These are phyloP conservation scores for Lomographa bimaculata DNA, from an alignment of 2,888 invertebrate genomes.

Conservation along the genomic window DNA sequence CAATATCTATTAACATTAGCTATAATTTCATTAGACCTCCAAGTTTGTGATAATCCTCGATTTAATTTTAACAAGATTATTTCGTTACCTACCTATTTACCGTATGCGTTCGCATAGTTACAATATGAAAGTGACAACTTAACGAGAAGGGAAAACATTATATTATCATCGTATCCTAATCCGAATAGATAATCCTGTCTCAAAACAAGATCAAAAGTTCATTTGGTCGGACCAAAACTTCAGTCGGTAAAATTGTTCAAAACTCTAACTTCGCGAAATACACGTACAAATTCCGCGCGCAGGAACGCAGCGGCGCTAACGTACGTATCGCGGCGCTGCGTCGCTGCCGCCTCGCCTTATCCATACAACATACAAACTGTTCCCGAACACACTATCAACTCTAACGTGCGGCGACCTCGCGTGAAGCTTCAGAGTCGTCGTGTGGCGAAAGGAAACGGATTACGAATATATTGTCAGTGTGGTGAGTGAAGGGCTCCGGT, in stretches of 20 bases:
- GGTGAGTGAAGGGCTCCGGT: too few species aligned
- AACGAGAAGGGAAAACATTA: conserved; percentile 69
- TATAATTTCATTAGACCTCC: conserved; percentile 79
- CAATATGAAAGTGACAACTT: conserved; percentile 66
- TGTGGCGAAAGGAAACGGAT: conserved; percentile 37
- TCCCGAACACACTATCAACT: conserved; percentile 53
- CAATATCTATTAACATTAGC: conserved; percentile 81
- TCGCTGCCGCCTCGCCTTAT: conserved; percentile 33
- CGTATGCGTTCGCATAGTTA: conserved; percentile 60
- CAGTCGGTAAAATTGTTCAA: conserved; percentile 80
- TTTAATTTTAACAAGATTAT: conserved; percentile 81
- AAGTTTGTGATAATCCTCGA: conserved; percentile 76
- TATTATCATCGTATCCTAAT: conserved; percentile 69
- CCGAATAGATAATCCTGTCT: conserved; percentile 73
- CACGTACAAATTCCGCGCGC: conserved; percentile 34
- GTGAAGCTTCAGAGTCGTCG: conserved; percentile 47
- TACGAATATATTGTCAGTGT: conserved; percentile 30
- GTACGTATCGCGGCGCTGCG: conserved; percentile 13
- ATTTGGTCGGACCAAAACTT: conserved; percentile 83
- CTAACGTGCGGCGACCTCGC: conserved; percentile 42
- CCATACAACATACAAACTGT: conserved; percentile 50
- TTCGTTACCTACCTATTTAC: conserved; percentile 76
- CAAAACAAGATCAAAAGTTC: conserved; percentile 80
- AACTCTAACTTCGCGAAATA: conserved; percentile 57
- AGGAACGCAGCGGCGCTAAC: conserved; percentile 15